Evolutionary conservation across 1,140 invertebrate genomes (phyloP).

Genomic region (Caerostris darwini): DNA sequence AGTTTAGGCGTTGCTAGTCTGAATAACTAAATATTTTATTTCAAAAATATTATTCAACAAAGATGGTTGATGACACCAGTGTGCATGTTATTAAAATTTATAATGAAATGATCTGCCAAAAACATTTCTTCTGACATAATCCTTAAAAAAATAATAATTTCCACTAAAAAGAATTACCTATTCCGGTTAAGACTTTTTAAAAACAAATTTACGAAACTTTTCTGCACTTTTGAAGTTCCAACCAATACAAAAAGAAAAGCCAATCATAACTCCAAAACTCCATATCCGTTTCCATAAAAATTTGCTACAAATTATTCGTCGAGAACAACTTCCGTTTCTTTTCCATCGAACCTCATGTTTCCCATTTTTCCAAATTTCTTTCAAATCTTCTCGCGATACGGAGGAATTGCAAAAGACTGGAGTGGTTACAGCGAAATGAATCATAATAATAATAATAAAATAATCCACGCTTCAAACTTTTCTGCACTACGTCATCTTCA

Average conservation of each 20-base stretch:
- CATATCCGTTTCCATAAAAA: slow-evolving; percentile 14
- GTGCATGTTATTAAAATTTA: too few relatives aligned
- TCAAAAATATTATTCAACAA: too few relatives aligned
- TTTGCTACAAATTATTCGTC: slow-evolving; percentile 11
- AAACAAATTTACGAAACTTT: too few relatives aligned
- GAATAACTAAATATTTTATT: too few relatives aligned
- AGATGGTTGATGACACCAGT: too few relatives aligned
- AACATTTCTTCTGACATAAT: too few relatives aligned
- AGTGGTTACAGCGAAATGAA: neutral
- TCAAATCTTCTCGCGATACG: slow-evolving; percentile 1
- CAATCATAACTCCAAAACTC: neutral
- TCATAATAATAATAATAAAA: neutral
- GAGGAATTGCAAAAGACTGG: neutral
- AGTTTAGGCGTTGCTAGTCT: too few relatives aligned
- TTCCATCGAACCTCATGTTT: neutral
- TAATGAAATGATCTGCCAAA: too few relatives aligned
- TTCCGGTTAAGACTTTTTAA: too few relatives aligned
- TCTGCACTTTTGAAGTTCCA: too few relatives aligned
- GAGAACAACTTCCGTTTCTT: neutral
- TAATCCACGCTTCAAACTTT: neutral
- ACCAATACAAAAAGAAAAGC: neutral
- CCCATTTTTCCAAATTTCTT: neutral
- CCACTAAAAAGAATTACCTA: too few relatives aligned
- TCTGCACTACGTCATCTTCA: slow-evolving; percentile 44
- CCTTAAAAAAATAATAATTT: too few relatives aligned